A percentile compares a stretch with the other conserved stretches of the same genome.
phyloP scores from a whole-genome alignment of 2,797 vertebrate genomes.

The Leptoclinus maculatus region DNA sequence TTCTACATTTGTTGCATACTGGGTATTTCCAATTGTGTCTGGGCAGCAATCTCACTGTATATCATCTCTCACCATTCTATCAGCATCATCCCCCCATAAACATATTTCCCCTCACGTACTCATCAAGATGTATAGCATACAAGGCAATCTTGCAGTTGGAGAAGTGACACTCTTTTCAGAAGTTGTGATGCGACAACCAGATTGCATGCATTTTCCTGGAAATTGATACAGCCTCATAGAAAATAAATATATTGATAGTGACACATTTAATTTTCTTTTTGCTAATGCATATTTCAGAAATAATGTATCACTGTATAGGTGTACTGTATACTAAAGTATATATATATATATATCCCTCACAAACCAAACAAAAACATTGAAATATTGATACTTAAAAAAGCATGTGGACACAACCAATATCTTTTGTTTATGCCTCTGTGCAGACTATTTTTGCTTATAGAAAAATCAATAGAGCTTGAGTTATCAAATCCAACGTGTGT shows the following conservation, averaged over 20 bases:
- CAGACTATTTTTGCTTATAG: conserved; percentile 91
- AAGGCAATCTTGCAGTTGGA: conserved; percentile 42
- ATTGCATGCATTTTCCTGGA: conserved; percentile 20
- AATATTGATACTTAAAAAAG: conserved; percentile 59
- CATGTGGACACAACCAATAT: conserved; percentile 69
- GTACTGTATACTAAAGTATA: neutral
- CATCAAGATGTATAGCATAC: conserved; percentile 53
- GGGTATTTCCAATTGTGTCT: conserved; percentile 60
- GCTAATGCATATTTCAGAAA: neutral
- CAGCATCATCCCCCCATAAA: conserved; percentile 56
- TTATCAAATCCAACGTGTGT: conserved; percentile 88
- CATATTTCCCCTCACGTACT: conserved; percentile 45
- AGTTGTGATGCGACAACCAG: conserved; percentile 22
- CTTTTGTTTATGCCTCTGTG: conserved; percentile 72
- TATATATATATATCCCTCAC: conserved; percentile 14
- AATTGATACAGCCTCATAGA: conserved; percentile 17
- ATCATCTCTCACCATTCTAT: conserved; percentile 67
- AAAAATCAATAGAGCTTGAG: conserved; percentile 95
- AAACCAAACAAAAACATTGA: conserved; percentile 49
- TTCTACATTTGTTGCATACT: conserved; percentile 53
- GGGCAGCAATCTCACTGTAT: conserved; percentile 47
- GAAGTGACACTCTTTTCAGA: conserved; percentile 40
- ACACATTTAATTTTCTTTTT: conserved; percentile 1
- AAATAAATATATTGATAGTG: neutral
- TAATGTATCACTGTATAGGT: neutral